Evolutionary conservation across 92 coral and sea anemone species (phyloP).

Genomic region (Galaxea fascicularis): DNA sequence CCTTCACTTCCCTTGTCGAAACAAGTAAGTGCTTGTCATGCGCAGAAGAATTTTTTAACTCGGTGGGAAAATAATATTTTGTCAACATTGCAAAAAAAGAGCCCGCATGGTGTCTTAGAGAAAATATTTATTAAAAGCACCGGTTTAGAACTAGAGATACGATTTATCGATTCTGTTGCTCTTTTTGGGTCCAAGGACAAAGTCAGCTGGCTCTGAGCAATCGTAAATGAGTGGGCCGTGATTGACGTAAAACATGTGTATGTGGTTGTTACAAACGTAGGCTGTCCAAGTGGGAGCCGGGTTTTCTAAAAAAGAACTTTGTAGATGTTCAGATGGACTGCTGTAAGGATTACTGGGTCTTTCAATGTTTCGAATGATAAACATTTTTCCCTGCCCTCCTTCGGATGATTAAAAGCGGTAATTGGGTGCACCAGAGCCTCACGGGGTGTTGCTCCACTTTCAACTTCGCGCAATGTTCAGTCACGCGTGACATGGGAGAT

Average conservation of each 20-base stretch:
- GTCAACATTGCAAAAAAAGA: background rate
- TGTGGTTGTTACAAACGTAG: conserved; percentile 18
- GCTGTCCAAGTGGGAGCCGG: conserved; percentile 4
- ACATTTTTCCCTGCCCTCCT: background rate
- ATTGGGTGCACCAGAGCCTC: background rate
- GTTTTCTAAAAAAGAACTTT: background rate
- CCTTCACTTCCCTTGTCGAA: conserved; percentile 7
- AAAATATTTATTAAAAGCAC: background rate
- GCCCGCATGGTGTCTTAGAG: background rate
- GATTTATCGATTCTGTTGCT: conserved; percentile 8
- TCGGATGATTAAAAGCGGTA: background rate
- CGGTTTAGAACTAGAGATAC: background rate
- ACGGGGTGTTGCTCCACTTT: background rate
- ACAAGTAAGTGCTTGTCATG: conserved; percentile 45
- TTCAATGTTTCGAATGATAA: background rate
- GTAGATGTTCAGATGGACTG: background rate
- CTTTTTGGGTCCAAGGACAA: conserved; percentile 14
- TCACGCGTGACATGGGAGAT: conserved; percentile 20
- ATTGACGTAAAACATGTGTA: conserved; percentile 32
- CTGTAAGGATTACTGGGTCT: background rate
- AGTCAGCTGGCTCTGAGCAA: conserved; percentile 10
- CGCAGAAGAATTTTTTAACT: conserved; percentile 11
- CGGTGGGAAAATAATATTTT: background rate
- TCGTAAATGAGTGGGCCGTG: conserved; percentile 30
- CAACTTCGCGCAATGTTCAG: background rate